A percentile compares a stretch with the other conserved stretches of the same genome.
phyloP scores from a whole-genome alignment of 2,888 invertebrate genomes.

The Sinelater perroti region DNA sequence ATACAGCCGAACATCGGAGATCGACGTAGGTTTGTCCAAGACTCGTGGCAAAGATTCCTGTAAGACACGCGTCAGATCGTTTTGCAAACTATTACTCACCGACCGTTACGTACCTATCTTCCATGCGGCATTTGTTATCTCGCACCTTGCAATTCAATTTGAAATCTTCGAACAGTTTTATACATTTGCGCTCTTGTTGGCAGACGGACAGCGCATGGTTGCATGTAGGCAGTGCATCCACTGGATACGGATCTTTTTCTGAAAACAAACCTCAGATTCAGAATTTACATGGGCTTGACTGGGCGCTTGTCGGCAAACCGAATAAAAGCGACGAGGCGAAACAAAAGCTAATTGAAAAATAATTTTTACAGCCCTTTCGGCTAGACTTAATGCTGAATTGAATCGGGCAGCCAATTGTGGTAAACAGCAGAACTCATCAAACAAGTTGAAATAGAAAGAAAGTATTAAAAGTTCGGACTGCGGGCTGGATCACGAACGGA shows the following conservation, averaged over 20 bases:
- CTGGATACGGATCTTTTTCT: slow-evolving; percentile 91
- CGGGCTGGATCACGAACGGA: slow-evolving; percentile 42
- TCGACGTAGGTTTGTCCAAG: slow-evolving; percentile 85
- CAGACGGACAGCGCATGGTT: slow-evolving; percentile 89
- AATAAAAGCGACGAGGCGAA: not conserved
- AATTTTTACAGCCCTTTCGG: not conserved
- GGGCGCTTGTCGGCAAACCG: not conserved
- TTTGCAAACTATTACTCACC: slow-evolving; percentile 22
- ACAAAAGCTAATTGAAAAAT: slow-evolving; percentile 6
- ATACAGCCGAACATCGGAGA: slow-evolving; percentile 94
- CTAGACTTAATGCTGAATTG: slow-evolving; percentile 43
- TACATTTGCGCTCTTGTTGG: slow-evolving; percentile 82
- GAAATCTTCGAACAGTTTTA: slow-evolving; percentile 84
- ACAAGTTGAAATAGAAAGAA: slow-evolving; percentile 56
- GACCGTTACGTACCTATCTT: slow-evolving; percentile 75
- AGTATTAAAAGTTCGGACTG: slow-evolving; percentile 40
- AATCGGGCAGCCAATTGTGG: slow-evolving; percentile 62
- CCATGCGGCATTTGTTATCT: slow-evolving; percentile 89
- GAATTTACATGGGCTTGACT: slow-evolving; percentile 33
- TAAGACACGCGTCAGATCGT: slow-evolving; percentile 45
- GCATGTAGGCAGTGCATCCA: slow-evolving; percentile 89
- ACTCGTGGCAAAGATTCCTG: slow-evolving; percentile 86
- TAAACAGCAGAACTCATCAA: slow-evolving; percentile 65
- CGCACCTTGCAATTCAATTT: slow-evolving; percentile 87
- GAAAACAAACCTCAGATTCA: slow-evolving; percentile 53